phyloP scores from a whole-genome alignment of 2,113 vertebrate species.

The Istiophorus platypterus region DNA sequence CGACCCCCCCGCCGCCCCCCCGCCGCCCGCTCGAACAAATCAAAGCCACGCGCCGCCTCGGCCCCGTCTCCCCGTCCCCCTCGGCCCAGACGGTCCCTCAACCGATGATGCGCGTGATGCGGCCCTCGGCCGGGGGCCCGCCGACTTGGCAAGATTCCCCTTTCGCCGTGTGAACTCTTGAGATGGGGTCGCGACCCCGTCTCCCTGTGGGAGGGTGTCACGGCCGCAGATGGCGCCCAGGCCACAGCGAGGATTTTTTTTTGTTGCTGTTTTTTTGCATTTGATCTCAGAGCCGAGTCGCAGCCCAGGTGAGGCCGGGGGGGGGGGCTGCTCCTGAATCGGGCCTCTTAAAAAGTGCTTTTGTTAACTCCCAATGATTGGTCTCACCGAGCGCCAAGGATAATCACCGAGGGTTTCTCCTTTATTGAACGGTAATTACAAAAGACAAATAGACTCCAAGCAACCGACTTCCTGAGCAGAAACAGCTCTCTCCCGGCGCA shows the following conservation, averaged over 20 bases:
- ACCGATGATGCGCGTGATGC: conserved; percentile 58
- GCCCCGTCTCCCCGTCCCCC: conserved; percentile 28
- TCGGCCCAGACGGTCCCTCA: conserved; percentile 48
- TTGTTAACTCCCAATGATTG: conserved; percentile 70
- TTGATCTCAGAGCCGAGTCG: conserved; percentile 41
- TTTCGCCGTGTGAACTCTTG: conserved; percentile 56
- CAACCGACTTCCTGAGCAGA: conserved; percentile 67
- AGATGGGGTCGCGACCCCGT: conserved; percentile 34
- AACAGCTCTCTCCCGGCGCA: conserved; percentile 55
- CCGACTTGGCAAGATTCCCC: conserved; percentile 29
- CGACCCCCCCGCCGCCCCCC: too few relatives aligned
- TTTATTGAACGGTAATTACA: conserved; percentile 78
- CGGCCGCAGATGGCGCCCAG: conserved; percentile 59
- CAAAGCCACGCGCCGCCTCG: conserved; percentile 36
- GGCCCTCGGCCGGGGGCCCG: conserved; percentile 19
- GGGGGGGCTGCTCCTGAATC: conserved; percentile 19
- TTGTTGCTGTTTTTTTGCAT: not conserved
- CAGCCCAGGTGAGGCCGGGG: conserved; percentile 6
- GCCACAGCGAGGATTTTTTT: too few relatives aligned
- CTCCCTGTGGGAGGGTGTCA: conserved; percentile 52
- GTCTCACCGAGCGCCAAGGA: conserved; percentile 57
- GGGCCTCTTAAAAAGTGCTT: conserved; percentile 65
- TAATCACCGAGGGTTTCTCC: conserved; percentile 75
- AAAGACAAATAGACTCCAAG: conserved; percentile 81
- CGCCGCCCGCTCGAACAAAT: conserved; percentile 52